Evolutionary conservation across 2,113 vertebrate genomes (phyloP).

Genomic region (Rhabdornis inornatus): DNA sequence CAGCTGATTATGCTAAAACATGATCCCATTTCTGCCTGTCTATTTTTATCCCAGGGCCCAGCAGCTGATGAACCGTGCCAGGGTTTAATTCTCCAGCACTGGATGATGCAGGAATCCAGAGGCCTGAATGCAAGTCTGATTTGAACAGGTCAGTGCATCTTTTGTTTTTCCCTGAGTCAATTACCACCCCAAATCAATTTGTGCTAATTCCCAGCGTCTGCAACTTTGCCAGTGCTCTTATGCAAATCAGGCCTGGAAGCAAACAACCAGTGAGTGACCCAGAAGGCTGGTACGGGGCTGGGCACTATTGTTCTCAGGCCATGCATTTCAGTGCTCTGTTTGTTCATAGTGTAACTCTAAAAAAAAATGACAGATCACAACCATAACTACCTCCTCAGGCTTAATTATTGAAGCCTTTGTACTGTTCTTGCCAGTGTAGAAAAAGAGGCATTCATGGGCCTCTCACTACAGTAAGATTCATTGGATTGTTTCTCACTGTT

Average conservation of each 20-base stretch:
- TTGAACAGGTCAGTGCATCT: background rate
- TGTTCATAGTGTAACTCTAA: background rate
- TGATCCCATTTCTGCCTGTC: background rate
- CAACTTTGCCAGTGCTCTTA: constrained; percentile 14
- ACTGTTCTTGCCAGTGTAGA: background rate
- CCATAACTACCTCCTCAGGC: background rate
- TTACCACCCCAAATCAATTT: background rate
- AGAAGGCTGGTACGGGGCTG: background rate
- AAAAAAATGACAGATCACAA: background rate
- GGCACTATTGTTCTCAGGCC: constrained; percentile 30
- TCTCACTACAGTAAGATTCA: background rate
- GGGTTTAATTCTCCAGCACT: background rate
- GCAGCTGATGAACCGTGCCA: background rate
- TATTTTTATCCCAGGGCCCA: constrained; percentile 7
- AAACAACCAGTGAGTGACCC: background rate
- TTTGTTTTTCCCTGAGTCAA: background rate
- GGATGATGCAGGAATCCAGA: background rate
- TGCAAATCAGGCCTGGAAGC: constrained; percentile 28
- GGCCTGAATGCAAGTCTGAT: background rate
- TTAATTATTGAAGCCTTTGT: constrained; percentile 27
- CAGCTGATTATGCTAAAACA: background rate
- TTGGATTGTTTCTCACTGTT: background rate
- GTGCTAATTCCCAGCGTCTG: background rate
- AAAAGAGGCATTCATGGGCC: background rate
- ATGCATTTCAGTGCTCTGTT: constrained; percentile 26